Evolutionary conservation across 2,888 invertebrate genomes (phyloP), one percentile per base, ranked within the genome.

Genomic region (Pomacea canaliculata): DNA sequence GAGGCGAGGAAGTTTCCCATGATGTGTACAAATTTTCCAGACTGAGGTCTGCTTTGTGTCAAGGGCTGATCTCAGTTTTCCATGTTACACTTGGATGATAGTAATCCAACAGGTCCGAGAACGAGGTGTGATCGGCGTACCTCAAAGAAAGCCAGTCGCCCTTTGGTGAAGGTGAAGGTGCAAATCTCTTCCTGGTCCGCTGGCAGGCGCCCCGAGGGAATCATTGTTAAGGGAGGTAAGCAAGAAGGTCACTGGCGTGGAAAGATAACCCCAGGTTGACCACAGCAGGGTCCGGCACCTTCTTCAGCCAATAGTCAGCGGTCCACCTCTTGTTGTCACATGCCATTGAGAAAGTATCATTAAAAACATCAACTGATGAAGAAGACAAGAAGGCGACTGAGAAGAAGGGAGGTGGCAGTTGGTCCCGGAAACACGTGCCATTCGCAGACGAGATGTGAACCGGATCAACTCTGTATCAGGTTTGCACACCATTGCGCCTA

Each of bases 261-360:
- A 68, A 68, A 23, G 68, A 68, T 46, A 68, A 27, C 68, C 68
- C 68, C 19, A 68, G 27, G 48, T 68, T 68, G 10, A 68, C 3
- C 0, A 19, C 23, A 13, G 8, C 13, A 46, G 68, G 37, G 48
- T 46, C 37, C 1, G 7, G 23, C 10, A n/a, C 68, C 27, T 27
- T 46, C 48, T 27, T 4, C 48, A 10, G n/a, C 68, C 68, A 68
- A 9, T 27, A n/a, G 37, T 37, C 23, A 13, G 68, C 68, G 3
- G 7, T 37, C 27, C 68, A 46, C 13, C 37, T 37, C 68, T 68
- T 68, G 19, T 27, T 4, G 19, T 19, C 68, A 68, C 12, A 13
- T 46, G 37, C 12, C 12, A 46, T 27, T 16, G 10, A 63, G 27
- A 63, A 19, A 63, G 19, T 7, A 27, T 23, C 18, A 68, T 46